Conservation (phyloP, 2,797 vertebrate species). For the Coccyzus lansbergi region DNA sequence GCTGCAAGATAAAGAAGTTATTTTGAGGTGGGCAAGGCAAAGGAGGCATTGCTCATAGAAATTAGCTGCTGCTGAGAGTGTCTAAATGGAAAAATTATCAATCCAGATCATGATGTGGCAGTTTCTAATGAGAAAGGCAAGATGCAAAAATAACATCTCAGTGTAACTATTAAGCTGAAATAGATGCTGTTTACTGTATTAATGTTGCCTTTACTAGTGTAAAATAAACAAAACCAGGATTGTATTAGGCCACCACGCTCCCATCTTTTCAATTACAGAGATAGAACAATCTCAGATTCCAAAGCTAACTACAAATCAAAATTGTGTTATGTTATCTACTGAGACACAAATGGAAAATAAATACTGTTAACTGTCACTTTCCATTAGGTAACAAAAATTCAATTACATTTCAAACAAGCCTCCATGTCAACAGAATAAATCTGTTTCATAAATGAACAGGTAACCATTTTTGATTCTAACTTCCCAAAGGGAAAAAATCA, state of each 20-base stretch:
- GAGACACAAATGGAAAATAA: slow-evolving; percentile 88
- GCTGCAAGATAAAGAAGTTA: slow-evolving; percentile 26
- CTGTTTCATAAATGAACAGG: slow-evolving; percentile 95
- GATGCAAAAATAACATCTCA: slow-evolving; percentile 69
- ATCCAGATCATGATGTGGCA: slow-evolving; percentile 70
- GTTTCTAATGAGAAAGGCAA: slow-evolving; percentile 74
- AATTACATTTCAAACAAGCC: slow-evolving; percentile 98
- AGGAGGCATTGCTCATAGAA: slow-evolving; percentile 63
- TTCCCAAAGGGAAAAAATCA: slow-evolving; percentile 95
- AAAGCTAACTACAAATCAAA: slow-evolving; percentile 86
- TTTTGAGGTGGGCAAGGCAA: slow-evolving; percentile 34
- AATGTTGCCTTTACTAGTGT: slow-evolving; percentile 76
- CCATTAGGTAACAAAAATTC: slow-evolving; percentile 92
- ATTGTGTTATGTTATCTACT: slow-evolving; percentile 91
- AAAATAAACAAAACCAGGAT: slow-evolving; percentile 78
- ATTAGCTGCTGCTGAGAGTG: slow-evolving; percentile 45
- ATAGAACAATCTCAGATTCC: slow-evolving; percentile 85
- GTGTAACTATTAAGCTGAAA: slow-evolving; percentile 73
- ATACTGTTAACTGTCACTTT: slow-evolving; percentile 95
- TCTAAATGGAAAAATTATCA: slow-evolving; percentile 77
- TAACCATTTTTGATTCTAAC: slow-evolving; percentile 95
- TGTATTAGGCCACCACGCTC: slow-evolving; percentile 78
- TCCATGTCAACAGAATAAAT: slow-evolving; percentile 96
- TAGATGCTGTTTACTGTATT: slow-evolving; percentile 76
- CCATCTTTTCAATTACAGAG: slow-evolving; percentile 85